A percentile compares a stretch with the other conserved stretches of the same genome.
Evolutionary conservation across 2,797 vertebrate species (phyloP).

Genomic region (Sylvilagus floridanus): DNA sequence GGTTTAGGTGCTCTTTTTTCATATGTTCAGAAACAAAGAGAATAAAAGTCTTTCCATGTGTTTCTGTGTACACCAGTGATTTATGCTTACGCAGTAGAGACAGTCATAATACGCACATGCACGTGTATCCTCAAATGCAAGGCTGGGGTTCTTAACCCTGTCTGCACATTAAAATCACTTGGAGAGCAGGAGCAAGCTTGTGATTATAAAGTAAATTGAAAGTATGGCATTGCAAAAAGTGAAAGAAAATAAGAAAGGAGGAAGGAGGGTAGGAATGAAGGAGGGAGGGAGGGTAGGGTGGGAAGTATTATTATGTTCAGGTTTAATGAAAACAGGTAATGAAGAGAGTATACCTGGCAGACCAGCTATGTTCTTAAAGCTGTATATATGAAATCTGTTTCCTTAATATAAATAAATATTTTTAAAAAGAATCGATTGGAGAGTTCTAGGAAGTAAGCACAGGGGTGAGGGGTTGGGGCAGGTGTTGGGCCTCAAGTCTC

Average conservation of each 20-base stretch:
- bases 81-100: constrained; percentile 31
- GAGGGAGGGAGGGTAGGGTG: too few relatives aligned
- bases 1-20: background rate
- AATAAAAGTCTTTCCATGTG: background rate
- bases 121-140: background rate
- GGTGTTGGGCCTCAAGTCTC: background rate
- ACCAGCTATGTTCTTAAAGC: too few relatives aligned
- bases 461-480: too few relatives aligned
- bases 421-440: background rate
- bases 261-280: too few relatives aligned
- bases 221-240: too few relatives aligned
- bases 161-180: background rate
- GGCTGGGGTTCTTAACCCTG: constrained; percentile 18
- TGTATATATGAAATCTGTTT: too few relatives aligned
- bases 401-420: too few relatives aligned
- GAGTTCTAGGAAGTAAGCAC: constrained; percentile 43
- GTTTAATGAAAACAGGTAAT: too few relatives aligned
- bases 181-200: background rate
- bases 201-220: too few relatives aligned
- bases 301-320: too few relatives aligned
- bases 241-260: too few relatives aligned
- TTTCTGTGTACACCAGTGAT: background rate
- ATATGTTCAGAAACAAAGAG: constrained; percentile 55
- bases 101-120: background rate
- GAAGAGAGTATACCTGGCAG: too few relatives aligned